Conservation (phyloP, 2,797 vertebrate genomes). For the Melanotaenia trifasciata region DNA sequence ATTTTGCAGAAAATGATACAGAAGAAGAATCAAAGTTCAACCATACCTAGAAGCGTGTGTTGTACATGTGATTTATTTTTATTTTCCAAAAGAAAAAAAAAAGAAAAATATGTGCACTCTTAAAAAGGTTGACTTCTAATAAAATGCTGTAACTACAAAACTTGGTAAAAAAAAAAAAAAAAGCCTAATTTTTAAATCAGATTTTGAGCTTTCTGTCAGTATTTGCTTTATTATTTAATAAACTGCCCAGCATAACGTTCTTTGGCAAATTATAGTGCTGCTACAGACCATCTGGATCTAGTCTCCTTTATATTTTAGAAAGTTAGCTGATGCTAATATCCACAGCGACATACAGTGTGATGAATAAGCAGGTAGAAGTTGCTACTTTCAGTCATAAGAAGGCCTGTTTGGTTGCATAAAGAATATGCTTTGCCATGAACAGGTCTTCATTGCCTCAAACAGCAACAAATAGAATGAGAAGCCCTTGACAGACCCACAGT, state of each 20-base stretch:
- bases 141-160: background rate
- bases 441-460: background rate
- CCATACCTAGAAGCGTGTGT: no score
- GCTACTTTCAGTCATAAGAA: background rate
- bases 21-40: constrained; percentile 3
- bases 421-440: constrained; percentile 9
- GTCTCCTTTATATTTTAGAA: constrained; percentile 35
- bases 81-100: no score
- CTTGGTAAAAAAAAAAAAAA: background rate
- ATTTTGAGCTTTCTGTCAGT: constrained; percentile 19
- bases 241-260: constrained; percentile 54
- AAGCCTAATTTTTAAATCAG: background rate
- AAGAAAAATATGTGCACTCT: background rate
- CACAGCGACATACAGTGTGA: constrained; percentile 9
- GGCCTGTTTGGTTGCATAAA: background rate
- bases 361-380: constrained; percentile 35
- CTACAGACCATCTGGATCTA: constrained; percentile 54
- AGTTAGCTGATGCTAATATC: constrained; percentile 51
- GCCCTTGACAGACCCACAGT: constrained; percentile 2
- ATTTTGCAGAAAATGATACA: background rate
- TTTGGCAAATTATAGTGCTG: constrained; percentile 50
- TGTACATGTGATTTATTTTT: no score
- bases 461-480: background rate
- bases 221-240: constrained; percentile 45
- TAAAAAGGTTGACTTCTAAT: background rate